Percentiles rank a stretch among this genome's conserved stretches.
Evolutionary conservation across 2,888 invertebrate genomes (phyloP).

Genomic region (Shargacucullia verbasci): DNA sequence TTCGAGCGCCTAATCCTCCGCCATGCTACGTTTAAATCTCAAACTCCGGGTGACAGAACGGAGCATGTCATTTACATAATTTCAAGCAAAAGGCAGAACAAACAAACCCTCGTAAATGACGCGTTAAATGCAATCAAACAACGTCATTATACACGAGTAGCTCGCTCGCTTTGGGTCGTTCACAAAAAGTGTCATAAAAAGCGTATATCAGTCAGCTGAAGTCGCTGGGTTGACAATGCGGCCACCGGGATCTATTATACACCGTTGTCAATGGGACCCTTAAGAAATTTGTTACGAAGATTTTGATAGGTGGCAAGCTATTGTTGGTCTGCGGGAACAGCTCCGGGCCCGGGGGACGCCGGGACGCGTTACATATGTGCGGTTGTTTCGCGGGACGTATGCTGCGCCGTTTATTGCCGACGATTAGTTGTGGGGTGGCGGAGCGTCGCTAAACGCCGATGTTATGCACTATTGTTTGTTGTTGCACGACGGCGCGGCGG

Average conservation of each 20-base stretch:
- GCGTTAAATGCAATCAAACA: constrained; percentile 83
- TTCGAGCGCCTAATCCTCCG: constrained; percentile 16
- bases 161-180: constrained; percentile 62
- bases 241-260: constrained; percentile 78
- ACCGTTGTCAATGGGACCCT: constrained; percentile 73
- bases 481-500: constrained; percentile 63
- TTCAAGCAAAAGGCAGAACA: constrained; percentile 72
- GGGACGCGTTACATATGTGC: constrained; percentile 59
- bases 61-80: constrained; percentile 77
- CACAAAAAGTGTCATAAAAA: constrained; percentile 78
- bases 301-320: constrained; percentile 77
- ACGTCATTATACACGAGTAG: constrained; percentile 80
- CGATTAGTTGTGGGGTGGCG: constrained; percentile 76
- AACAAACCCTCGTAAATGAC: constrained; percentile 83
- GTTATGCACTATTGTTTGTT: constrained; percentile 71
- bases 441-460: constrained; percentile 71
- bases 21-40: constrained; percentile 13
- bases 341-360: constrained; percentile 27
- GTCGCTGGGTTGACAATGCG: constrained; percentile 70
- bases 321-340: constrained; percentile 59
- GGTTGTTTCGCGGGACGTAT: constrained; percentile 58
- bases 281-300: constrained; percentile 84
- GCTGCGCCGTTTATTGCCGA: constrained; percentile 71
- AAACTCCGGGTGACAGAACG: constrained; percentile 50
- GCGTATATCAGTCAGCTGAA: constrained; percentile 73